Conservation (phyloP, 2,888 invertebrate species). For the Ischnus inquisitorius region DNA sequence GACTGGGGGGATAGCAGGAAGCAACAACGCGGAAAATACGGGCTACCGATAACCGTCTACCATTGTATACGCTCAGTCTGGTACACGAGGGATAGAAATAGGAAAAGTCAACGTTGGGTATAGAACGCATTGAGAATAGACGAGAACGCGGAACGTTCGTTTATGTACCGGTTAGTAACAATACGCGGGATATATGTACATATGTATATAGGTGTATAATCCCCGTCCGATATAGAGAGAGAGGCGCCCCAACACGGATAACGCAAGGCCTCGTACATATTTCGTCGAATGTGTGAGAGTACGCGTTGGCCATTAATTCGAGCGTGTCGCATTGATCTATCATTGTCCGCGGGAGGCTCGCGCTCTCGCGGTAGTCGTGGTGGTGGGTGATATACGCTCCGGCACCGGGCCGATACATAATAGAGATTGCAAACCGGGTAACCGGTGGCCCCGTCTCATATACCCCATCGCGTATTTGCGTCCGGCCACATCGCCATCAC, state of each 20-base stretch:
- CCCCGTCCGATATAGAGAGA: constrained; percentile 1
- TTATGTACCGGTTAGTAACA: constrained; percentile 63
- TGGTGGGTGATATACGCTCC: constrained; percentile 77
- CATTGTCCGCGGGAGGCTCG: constrained; percentile 78
- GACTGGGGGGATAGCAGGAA: constrained; percentile 78
- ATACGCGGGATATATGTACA: constrained; percentile 44
- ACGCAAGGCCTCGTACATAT: background rate
- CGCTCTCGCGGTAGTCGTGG: constrained; percentile 49
- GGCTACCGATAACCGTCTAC: constrained; percentile 77
- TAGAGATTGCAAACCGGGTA: constrained; percentile 78
- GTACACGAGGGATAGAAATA: constrained; percentile 13
- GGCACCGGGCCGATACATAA: constrained; percentile 80
- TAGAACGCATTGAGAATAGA: constrained; percentile 39
- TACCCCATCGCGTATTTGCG: constrained; percentile 54
- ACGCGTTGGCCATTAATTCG: constrained; percentile 83
- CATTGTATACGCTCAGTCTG: constrained; percentile 44
- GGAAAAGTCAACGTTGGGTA: constrained; percentile 38
- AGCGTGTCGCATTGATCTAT: constrained; percentile 85
- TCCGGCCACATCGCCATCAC: constrained; percentile 39
- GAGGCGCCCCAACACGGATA: background rate
- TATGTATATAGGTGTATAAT: constrained; percentile 30
- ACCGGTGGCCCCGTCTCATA: constrained; percentile 56
- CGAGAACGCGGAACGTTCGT: constrained; percentile 56
- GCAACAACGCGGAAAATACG: constrained; percentile 79
- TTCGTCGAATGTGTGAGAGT: constrained; percentile 72